Conservation (phyloP, 2,113 vertebrate species). For the Poeciliopsis turrubarensis region DNA sequence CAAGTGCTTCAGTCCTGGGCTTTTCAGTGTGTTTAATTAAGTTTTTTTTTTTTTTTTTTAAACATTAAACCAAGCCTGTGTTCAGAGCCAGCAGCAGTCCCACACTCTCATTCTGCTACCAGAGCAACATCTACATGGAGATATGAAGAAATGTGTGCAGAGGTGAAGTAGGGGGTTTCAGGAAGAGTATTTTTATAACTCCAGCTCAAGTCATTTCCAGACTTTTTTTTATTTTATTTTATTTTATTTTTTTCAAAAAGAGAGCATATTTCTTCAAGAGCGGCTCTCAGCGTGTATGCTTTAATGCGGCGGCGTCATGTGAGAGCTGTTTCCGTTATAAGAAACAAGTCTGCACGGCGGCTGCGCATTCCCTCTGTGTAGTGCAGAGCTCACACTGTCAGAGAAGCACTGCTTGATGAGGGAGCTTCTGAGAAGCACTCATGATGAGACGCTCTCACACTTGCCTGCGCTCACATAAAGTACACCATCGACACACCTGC, state of each 20-base stretch:
- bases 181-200: conserved; percentile 9
- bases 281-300: background rate
- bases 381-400: conserved; percentile 16
- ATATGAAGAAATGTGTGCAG: background rate
- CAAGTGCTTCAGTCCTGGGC: background rate
- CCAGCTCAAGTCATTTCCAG: background rate
- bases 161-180: background rate
- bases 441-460: conserved; percentile 4
- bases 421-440: conserved; percentile 38
- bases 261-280: conserved; percentile 9
- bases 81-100: conserved; percentile 31
- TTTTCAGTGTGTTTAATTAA: conserved; percentile 44
- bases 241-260: background rate
- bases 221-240: background rate
- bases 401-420: conserved; percentile 1
- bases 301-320: background rate
- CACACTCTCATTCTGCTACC: conserved; percentile 24
- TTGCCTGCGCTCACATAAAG: conserved; percentile 11
- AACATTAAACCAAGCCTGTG: conserved; percentile 33
- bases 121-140: conserved; percentile 29
- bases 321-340: background rate
- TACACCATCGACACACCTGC: conserved; percentile 7
- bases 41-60: conserved; percentile 52
- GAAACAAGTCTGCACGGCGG: background rate
- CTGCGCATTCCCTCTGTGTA: background rate